Evolutionary conservation across 1,140 invertebrate species (phyloP).

Genomic region (Dinothrombium tinctorium): DNA sequence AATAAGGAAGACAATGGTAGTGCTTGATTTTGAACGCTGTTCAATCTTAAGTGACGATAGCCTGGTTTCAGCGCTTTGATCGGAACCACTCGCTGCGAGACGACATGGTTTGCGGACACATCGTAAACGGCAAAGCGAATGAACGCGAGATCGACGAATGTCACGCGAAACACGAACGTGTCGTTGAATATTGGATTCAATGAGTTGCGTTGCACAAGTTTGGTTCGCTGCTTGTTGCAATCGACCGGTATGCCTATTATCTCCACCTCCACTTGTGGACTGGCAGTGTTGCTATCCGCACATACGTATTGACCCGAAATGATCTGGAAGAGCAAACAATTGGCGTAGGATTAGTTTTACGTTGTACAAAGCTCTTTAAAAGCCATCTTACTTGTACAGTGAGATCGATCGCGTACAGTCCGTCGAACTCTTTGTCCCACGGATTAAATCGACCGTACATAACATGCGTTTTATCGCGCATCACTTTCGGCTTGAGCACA

Average conservation of each 20-base stretch:
- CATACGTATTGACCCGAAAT: slow-evolving; percentile 77
- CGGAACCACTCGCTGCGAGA: slow-evolving; percentile 67
- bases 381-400: slow-evolving; percentile 36
- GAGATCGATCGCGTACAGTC: slow-evolving; percentile 57
- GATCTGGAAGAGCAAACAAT: slow-evolving; percentile 23
- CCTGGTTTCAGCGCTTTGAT: slow-evolving; percentile 57
- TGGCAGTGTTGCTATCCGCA: slow-evolving; percentile 41
- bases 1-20: slow-evolving; percentile 69
- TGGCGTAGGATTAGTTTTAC: background rate
- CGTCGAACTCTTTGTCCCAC: slow-evolving; percentile 75
- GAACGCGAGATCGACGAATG: slow-evolving; percentile 66
- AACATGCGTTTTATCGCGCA: slow-evolving; percentile 48
- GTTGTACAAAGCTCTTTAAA: background rate
- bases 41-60: slow-evolving; percentile 62
- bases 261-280: slow-evolving; percentile 70
- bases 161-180: slow-evolving; percentile 52
- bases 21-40: slow-evolving; percentile 53
- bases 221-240: slow-evolving; percentile 66
- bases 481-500: slow-evolving; percentile 30
- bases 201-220: slow-evolving; percentile 53
- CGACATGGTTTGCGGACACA: slow-evolving; percentile 45
- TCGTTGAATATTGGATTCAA: slow-evolving; percentile 89
- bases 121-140: slow-evolving; percentile 66
- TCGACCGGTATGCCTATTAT: slow-evolving; percentile 71
- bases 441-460: slow-evolving; percentile 79